These are phyloP conservation scores for Eilema depressum DNA, from an alignment of 2,888 invertebrate genomes.

Conservation along the genomic window DNA sequence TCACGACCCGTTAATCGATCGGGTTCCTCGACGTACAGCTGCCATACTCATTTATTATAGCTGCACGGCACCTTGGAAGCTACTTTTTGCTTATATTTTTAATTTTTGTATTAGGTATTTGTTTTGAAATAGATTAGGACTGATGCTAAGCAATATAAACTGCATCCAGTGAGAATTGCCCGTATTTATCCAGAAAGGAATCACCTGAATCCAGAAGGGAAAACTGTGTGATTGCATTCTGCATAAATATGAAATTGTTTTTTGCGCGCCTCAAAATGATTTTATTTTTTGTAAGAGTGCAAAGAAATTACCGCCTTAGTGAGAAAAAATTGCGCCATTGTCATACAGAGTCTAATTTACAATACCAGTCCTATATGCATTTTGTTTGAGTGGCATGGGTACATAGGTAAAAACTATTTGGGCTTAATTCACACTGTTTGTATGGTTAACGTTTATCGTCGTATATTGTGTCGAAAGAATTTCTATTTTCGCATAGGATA, in stretches of 20 bases:
- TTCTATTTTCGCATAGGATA: too few relatives aligned
- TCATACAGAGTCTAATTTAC: slow-evolving; percentile 10
- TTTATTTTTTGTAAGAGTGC: slow-evolving; percentile 1
- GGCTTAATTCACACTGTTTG: neutral
- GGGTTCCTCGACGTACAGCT: neutral
- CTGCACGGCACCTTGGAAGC: neutral
- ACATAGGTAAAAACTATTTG: neutral
- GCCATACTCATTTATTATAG: neutral
- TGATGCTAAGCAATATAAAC: neutral
- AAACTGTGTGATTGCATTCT: too few relatives aligned
- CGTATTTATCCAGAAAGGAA: too few relatives aligned
- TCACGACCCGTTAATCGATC: neutral
- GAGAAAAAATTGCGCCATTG: slow-evolving; percentile 15
- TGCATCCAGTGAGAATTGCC: neutral
- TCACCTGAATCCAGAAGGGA: too few relatives aligned
- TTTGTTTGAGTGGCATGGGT: neutral
- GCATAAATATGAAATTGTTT: neutral
- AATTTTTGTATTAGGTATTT: too few relatives aligned
- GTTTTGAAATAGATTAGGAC: neutral
- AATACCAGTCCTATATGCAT: neutral
- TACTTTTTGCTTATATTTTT: too few relatives aligned
- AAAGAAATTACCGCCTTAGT: slow-evolving; percentile 3
- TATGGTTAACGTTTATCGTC: neutral
- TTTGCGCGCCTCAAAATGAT: neutral
- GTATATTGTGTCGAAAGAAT: neutral